phyloP scores from a whole-genome alignment of 2,113 vertebrate genomes.

The Pogonocichla stellata region DNA sequence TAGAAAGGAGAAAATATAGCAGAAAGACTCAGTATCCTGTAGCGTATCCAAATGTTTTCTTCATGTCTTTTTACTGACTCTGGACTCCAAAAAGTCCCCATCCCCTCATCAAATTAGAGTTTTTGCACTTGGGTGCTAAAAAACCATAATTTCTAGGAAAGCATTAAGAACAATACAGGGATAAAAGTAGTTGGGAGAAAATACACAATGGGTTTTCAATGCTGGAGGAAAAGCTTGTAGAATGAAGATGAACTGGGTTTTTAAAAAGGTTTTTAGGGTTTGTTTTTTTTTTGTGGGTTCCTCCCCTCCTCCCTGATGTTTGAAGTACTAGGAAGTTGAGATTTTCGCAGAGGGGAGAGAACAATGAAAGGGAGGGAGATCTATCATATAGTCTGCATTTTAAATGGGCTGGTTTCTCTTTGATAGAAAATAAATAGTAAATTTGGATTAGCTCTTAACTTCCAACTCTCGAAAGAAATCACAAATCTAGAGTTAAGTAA shows the following conservation, averaged over 20 bases:
- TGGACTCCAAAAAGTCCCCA: background rate
- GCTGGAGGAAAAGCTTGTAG: background rate
- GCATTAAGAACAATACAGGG: background rate
- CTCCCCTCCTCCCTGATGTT: background rate
- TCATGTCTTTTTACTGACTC: background rate
- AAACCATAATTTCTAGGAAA: background rate
- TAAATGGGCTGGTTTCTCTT: background rate
- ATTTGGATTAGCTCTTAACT: background rate
- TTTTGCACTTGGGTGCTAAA: background rate
- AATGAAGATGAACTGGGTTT: background rate
- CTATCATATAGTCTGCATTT: background rate
- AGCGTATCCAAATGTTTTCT: background rate
- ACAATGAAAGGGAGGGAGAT: background rate
- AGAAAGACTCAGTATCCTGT: background rate
- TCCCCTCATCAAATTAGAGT: background rate
- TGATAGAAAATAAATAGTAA: background rate
- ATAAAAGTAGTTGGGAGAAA: background rate
- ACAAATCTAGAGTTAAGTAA: background rate
- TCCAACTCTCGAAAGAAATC: background rate
- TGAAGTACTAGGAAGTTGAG: slow-evolving; percentile 5
- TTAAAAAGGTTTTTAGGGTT: background rate
- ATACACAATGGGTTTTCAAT: background rate
- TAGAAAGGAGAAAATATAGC: background rate
- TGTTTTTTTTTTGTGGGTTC: fast-evolving
- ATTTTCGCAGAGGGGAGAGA: background rate